Evolutionary conservation across 2,113 vertebrate genomes (phyloP).

Genomic region (Galemys pyrenaicus): DNA sequence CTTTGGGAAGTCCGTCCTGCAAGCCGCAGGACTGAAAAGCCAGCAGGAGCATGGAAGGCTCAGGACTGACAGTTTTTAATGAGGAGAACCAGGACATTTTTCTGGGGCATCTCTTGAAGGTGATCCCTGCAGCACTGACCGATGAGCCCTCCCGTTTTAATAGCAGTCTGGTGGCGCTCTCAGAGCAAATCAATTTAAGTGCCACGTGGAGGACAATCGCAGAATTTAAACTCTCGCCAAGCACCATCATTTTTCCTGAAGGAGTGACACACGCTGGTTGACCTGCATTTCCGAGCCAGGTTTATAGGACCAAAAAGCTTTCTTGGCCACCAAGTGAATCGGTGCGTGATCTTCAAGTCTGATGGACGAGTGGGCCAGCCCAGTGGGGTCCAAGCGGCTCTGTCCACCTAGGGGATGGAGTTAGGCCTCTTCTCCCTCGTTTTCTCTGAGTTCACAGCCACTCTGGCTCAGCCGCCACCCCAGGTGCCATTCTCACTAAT

Average conservation of each 20-base stretch:
- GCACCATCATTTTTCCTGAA: constrained; percentile 65
- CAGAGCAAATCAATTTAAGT: constrained; percentile 83
- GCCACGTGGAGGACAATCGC: constrained; percentile 45
- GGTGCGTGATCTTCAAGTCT: constrained; percentile 74
- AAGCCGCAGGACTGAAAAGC: neutral
- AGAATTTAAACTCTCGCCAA: constrained; percentile 78
- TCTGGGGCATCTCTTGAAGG: constrained; percentile 78
- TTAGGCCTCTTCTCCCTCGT: neutral
- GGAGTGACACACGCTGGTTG: constrained; percentile 76
- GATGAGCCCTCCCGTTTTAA: constrained; percentile 75
- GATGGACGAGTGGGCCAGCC: constrained; percentile 46
- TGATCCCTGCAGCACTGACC: constrained; percentile 71
- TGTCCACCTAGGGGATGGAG: neutral
- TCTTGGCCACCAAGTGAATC: constrained; percentile 77
- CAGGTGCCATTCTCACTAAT: neutral
- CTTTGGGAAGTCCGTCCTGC: neutral
- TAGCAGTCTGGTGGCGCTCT: constrained; percentile 74
- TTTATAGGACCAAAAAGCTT: constrained; percentile 81
- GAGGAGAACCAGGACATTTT: constrained; percentile 72
- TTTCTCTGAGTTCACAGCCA: neutral
- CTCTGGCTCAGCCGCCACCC: neutral
- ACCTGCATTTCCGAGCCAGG: constrained; percentile 75
- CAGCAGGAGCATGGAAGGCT: constrained; percentile 32
- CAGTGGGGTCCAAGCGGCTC: neutral
- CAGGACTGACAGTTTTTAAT: constrained; percentile 59